Evolutionary conservation across 2,797 vertebrate genomes (phyloP).

Genomic region (Cichlasoma orientale): DNA sequence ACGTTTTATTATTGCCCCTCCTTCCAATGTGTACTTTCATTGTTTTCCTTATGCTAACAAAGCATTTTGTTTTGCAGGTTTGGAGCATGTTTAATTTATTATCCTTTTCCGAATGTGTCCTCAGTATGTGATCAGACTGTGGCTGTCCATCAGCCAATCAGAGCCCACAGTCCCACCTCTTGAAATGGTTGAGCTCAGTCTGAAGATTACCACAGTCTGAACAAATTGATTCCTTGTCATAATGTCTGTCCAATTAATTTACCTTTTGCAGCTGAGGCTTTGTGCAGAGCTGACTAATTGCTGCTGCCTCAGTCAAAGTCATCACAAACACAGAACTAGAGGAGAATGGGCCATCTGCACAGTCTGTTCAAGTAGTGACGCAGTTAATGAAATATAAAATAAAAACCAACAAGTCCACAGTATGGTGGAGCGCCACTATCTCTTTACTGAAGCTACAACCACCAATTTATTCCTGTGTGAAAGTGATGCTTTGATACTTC

Average conservation of each 20-base stretch:
- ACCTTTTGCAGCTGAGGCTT: slow-evolving; percentile 65
- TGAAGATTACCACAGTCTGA: slow-evolving; percentile 39
- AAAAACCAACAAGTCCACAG: neutral
- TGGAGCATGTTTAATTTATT: neutral
- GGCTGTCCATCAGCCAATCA: slow-evolving; percentile 1
- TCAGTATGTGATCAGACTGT: neutral
- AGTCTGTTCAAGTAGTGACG: neutral
- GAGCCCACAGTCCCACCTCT: neutral
- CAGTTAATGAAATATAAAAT: neutral
- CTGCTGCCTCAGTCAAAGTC: slow-evolving; percentile 29
- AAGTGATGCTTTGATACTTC: neutral
- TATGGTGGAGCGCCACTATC: neutral
- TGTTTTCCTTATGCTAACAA: neutral
- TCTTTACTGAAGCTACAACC: neutral
- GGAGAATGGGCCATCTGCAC: slow-evolving; percentile 28
- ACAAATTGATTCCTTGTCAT: slow-evolving; percentile 63
- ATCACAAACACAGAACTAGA: slow-evolving; percentile 29
- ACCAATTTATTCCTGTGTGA: neutral
- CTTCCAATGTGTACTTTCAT: neutral
- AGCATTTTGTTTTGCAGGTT: neutral
- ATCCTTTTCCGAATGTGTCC: neutral
- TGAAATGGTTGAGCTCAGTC: slow-evolving; percentile 11
- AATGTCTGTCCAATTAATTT: slow-evolving; percentile 61
- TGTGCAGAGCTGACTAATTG: slow-evolving; percentile 40
- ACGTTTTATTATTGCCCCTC: neutral